Conservation (phyloP, 1,140 invertebrate genomes). For the Pteromalus puparum region DNA sequence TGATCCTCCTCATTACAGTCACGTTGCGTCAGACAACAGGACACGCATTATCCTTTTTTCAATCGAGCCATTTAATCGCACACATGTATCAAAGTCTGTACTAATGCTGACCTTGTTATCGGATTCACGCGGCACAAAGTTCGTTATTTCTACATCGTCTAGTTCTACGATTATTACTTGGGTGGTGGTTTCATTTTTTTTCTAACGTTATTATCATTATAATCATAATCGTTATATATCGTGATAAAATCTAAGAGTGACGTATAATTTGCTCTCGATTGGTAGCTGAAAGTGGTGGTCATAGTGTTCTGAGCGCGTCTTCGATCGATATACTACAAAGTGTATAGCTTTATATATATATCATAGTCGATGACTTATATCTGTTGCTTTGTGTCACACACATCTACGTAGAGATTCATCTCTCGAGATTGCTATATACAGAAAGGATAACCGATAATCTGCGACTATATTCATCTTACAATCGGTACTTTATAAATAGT, state of each 20-base stretch:
- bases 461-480: neutral
- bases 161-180: neutral
- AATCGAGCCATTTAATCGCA: constrained; percentile 5
- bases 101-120: constrained; percentile 48
- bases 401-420: neutral
- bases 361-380: neutral
- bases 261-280: constrained; percentile 14
- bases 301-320: neutral
- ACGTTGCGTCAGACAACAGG: neutral
- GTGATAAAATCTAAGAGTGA: neutral
- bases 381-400: neutral
- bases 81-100: constrained; percentile 37
- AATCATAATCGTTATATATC: neutral
- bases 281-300: constrained; percentile 53
- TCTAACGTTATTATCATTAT: too few species aligned
- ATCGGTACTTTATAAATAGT: neutral
- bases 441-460: constrained; percentile 27
- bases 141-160: neutral
- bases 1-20: neutral
- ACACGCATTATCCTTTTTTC: constrained; percentile 14
- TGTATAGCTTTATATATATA: neutral
- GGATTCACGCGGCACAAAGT: neutral
- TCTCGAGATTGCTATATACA: neutral
- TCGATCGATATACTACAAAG: constrained; percentile 5
- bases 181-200: neutral